These are phyloP conservation scores for Siniperca obscura DNA, from an alignment of 2,797 vertebrate genomes.

Conservation along the genomic window DNA sequence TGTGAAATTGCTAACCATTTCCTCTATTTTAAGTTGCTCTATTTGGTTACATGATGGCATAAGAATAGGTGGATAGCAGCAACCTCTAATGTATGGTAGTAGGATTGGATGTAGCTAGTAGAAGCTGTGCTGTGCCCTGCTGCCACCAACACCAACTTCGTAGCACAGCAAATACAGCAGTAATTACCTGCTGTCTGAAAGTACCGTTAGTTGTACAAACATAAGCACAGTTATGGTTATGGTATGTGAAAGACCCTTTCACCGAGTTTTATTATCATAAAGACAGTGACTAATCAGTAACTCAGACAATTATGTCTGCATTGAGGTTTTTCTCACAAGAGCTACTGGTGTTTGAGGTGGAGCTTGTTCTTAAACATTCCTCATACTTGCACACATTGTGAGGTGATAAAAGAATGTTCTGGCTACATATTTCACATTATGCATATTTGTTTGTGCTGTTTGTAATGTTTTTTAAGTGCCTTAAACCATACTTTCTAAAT, in stretches of 20 bases:
- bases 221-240: no score
- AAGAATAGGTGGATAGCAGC: background rate
- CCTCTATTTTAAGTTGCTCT: background rate
- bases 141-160: background rate
- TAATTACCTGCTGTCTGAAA: background rate
- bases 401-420: background rate
- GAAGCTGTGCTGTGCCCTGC: background rate
- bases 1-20: no score
- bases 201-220: no score
- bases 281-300: no score
- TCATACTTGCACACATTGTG: background rate
- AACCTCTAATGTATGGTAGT: background rate
- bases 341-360: no score
- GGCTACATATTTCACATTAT: constrained; percentile 1
- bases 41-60: background rate
- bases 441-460: background rate
- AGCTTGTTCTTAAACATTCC: background rate
- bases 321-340: background rate
- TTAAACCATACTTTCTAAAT: background rate
- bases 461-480: background rate
- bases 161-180: background rate
- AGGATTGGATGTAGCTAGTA: background rate
- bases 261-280: no score
- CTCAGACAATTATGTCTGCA: background rate
- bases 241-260: no score